Conservation (phyloP, 1,140 invertebrate genomes). For the Latrodectus geometricus region DNA sequence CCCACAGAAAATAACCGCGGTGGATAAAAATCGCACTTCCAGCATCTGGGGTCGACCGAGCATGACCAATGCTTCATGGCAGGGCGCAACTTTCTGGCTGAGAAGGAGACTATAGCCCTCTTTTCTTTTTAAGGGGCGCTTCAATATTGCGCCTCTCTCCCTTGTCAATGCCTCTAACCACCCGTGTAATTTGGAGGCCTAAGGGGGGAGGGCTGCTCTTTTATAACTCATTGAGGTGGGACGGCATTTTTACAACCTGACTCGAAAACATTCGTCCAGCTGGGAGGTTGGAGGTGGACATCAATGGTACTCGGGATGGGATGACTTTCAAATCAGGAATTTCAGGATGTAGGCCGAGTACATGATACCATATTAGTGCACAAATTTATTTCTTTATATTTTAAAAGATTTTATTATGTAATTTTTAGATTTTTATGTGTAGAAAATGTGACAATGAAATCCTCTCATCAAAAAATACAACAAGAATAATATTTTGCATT, state of each 20-base stretch:
- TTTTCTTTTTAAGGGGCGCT: constrained; percentile 23
- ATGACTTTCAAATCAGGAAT: too few species aligned
- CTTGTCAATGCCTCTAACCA: constrained; percentile 32
- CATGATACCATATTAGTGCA: too few species aligned
- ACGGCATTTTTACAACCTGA: constrained; percentile 8
- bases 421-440: too few species aligned
- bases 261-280: constrained; percentile 31
- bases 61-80: constrained; percentile 27
- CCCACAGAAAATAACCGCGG: background rate
- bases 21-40: constrained; percentile 29
- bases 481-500: too few species aligned
- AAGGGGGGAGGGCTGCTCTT: background rate
- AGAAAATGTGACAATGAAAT: too few species aligned
- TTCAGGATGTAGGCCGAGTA: too few species aligned
- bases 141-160: constrained; percentile 16
- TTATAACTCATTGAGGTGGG: constrained; percentile 15
- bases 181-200: constrained; percentile 41
- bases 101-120: background rate
- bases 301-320: background rate
- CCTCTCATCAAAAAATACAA: too few species aligned
- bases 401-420: too few species aligned
- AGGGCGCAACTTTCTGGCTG: constrained; percentile 1
- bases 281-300: background rate
- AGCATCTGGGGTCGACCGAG: constrained; percentile 25
- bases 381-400: too few species aligned